Evolutionary conservation across 2,797 vertebrate genomes (phyloP).

Genomic region (Enteromius unitaeniatus): DNA sequence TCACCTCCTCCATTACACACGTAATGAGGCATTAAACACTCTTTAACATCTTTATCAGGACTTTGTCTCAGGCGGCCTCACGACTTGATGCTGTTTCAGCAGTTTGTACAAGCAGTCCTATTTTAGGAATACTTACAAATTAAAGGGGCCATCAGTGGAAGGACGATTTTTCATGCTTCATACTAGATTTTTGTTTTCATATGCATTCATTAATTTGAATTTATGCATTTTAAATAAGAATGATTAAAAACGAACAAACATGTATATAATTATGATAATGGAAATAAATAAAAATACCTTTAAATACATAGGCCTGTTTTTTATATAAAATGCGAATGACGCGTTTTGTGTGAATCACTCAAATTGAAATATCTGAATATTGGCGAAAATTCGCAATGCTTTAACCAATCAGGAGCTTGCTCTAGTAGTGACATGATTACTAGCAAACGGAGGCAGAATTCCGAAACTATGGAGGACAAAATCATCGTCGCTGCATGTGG

Average conservation of each 20-base stretch:
- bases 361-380: too few species aligned
- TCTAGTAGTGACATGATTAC: too few species aligned
- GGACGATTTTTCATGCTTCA: not conserved
- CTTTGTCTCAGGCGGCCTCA: not conserved
- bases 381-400: too few species aligned
- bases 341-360: too few species aligned
- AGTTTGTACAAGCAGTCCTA: not conserved
- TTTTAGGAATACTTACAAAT: not conserved
- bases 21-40: slow-evolving; percentile 42
- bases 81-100: slow-evolving; percentile 26
- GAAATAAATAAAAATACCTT: not conserved
- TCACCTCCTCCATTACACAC: slow-evolving; percentile 38
- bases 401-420: too few species aligned
- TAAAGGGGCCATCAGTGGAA: not conserved
- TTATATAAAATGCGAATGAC: too few species aligned
- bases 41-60: slow-evolving; percentile 42
- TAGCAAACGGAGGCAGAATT: too few species aligned
- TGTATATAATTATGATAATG: not conserved
- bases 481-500: too few species aligned
- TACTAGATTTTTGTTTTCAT: not conserved
- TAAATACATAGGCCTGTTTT: not conserved
- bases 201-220: not conserved
- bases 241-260: too few species aligned
- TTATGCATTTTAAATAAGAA: too few species aligned
- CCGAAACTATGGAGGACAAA: too few species aligned